These are phyloP conservation scores for Pelmatolapia mariae DNA, from an alignment of 2,113 vertebrate genomes.

Conservation along the genomic window DNA sequence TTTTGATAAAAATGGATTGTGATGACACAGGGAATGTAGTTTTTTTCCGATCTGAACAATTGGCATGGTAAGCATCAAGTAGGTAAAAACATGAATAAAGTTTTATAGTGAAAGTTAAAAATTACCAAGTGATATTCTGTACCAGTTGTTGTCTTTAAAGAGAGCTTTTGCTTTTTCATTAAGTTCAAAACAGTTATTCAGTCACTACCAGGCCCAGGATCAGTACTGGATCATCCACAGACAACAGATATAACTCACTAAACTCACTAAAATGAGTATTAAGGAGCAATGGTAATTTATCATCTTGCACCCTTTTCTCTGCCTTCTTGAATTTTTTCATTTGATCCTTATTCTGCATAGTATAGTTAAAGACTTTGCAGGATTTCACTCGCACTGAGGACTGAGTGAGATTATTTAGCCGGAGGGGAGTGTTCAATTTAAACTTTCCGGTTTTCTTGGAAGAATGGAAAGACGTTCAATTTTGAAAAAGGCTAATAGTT, in stretches of 20 bases:
- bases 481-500: not conserved
- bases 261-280: not conserved
- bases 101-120: not conserved
- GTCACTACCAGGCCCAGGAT: not conserved
- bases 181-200: not conserved
- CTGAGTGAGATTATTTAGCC: not conserved
- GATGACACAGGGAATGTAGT: not conserved
- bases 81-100: not conserved
- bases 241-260: not conserved
- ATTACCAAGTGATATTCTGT: not conserved
- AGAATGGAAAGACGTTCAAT: not conserved
- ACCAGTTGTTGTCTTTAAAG: not conserved
- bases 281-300: not conserved
- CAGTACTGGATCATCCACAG: not conserved
- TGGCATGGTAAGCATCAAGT: not conserved
- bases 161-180: not conserved
- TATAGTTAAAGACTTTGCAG: not conserved
- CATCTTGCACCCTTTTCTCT: not conserved
- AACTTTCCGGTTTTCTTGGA: not conserved
- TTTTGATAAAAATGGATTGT: rapidly evolving
- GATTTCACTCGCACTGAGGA: not conserved
- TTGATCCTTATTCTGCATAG: not conserved
- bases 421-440: not conserved
- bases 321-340: not conserved
- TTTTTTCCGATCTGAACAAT: not conserved